phyloP scores from a whole-genome alignment of 2,113 vertebrate genomes.

The Corythornis madagascariensis region DNA sequence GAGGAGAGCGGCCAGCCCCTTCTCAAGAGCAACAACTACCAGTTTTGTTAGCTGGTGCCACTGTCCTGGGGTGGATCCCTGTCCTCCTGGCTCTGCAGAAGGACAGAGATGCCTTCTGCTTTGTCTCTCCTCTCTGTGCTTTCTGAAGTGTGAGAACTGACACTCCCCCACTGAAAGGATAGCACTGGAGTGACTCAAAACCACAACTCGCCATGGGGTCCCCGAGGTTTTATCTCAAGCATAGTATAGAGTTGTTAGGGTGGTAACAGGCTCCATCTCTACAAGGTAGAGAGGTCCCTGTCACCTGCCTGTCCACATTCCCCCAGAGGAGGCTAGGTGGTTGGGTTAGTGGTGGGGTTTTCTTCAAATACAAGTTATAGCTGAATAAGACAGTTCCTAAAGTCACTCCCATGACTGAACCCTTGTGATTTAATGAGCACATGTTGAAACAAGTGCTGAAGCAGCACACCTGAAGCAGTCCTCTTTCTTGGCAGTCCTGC shows the following conservation, averaged over 20 bases:
- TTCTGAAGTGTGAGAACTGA: neutral
- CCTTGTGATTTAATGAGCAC: neutral
- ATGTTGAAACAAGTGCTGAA: neutral
- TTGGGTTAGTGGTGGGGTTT: neutral
- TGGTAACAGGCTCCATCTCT: neutral
- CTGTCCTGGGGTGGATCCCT: neutral
- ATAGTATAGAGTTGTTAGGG: neutral
- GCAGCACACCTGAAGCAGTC: neutral
- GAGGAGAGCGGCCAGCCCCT: conserved; percentile 82
- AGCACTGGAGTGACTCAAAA: neutral
- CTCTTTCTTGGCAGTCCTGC: neutral
- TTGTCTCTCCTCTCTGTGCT: conserved; percentile 16
- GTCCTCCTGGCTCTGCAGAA: neutral
- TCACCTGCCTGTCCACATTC: neutral
- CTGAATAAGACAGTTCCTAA: neutral
- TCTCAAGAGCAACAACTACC: conserved; percentile 93
- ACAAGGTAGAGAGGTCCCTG: neutral
- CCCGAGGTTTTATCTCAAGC: neutral
- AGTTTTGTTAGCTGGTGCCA: conserved; percentile 83
- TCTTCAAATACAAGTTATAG: neutral
- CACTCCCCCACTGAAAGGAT: neutral
- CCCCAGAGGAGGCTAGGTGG: neutral
- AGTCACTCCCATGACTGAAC: neutral
- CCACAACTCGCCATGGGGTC: neutral
- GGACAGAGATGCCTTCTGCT: neutral